Evolutionary conservation across 1,140 invertebrate species (phyloP).

Genomic region (Pentalonia nigronervosa): DNA sequence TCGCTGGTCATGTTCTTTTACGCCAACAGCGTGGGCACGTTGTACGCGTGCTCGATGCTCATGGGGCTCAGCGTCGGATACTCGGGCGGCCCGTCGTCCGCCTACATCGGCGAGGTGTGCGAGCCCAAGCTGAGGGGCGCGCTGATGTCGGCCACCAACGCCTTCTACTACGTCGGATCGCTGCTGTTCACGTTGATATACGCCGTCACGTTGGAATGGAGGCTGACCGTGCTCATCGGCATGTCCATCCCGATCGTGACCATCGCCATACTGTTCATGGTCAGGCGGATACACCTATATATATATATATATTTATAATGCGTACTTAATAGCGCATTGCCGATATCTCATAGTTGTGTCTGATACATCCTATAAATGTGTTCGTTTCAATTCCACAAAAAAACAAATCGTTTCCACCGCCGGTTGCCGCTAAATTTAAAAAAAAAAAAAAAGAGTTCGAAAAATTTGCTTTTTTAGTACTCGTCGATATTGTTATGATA

Average conservation of each 20-base stretch:
- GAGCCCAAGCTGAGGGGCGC: conserved; percentile 61
- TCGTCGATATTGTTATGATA: too few relatives aligned
- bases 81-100: conserved; percentile 66
- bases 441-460: not conserved
- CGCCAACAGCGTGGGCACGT: conserved; percentile 43
- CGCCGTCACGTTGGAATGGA: conserved; percentile 49
- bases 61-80: conserved; percentile 65
- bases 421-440: not conserved
- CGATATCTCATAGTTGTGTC: not conserved
- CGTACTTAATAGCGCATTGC: not conserved
- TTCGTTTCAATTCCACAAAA: not conserved
- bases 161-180: conserved; percentile 46
- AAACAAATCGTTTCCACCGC: not conserved
- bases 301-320: too few relatives aligned
- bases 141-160: conserved; percentile 49
- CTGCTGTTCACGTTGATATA: not conserved
- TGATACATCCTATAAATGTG: not conserved
- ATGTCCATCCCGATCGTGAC: conserved; percentile 58
- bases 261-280: conserved; percentile 51
- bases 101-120: conserved; percentile 68
- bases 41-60: conserved; percentile 59
- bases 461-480: not conserved
- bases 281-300: not conserved
- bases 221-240: conserved; percentile 54
- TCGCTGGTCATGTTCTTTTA: conserved; percentile 60